Conservation (phyloP, 1,140 invertebrate species). For the Drosophila carrolli region DNA sequence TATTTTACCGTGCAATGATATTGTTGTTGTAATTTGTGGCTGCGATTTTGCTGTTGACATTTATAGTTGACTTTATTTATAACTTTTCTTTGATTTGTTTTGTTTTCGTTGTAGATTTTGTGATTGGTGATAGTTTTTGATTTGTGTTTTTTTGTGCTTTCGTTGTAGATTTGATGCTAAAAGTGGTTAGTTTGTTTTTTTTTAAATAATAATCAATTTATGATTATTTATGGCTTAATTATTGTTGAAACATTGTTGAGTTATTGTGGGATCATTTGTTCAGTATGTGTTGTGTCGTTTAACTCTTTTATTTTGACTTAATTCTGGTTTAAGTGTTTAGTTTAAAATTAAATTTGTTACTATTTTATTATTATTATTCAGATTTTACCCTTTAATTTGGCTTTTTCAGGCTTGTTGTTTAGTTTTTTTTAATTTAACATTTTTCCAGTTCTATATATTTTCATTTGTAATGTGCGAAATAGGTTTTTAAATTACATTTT, state of each 20-base stretch:
- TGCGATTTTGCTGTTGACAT: not conserved
- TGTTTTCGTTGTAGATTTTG: not conserved
- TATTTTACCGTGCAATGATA: too few relatives aligned
- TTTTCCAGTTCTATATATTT: not conserved
- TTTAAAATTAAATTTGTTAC: too few relatives aligned
- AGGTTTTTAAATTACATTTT: not conserved
- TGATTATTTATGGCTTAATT: not conserved
- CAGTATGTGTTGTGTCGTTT: not conserved
- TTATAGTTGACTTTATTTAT: not conserved
- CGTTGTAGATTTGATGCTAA: not conserved
- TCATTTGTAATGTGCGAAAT: not conserved
- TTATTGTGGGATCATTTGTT: not conserved
- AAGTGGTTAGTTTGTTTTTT: too few relatives aligned
- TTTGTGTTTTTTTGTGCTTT: not conserved
- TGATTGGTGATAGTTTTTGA: not conserved
- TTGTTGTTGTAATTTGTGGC: constrained; percentile 21
- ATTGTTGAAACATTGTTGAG: not conserved
- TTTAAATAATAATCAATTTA: too few relatives aligned
- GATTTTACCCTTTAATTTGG: too few relatives aligned
- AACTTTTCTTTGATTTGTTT: not conserved
- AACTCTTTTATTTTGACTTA: not conserved
- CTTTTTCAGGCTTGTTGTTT: not conserved
- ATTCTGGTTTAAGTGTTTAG: not conserved
- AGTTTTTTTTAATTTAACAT: not conserved
- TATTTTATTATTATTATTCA: not conserved